Evolutionary conservation across 2,888 invertebrate genomes (phyloP).

Genomic region (Galerucella nymphaeae): DNA sequence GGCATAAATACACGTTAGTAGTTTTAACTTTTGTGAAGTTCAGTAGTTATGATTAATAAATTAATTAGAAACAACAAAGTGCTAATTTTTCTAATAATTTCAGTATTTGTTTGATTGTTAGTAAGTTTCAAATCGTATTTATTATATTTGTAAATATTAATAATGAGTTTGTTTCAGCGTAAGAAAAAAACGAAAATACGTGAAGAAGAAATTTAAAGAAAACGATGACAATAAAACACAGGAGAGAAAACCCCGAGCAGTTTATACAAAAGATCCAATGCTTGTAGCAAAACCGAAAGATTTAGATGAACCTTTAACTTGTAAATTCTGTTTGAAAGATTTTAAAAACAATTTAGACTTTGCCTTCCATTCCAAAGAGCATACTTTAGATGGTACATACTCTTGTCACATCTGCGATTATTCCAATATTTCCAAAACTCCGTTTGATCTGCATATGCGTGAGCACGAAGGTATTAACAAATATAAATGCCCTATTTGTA

Average conservation of each 20-base stretch:
- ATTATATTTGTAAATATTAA: conserved; percentile 13
- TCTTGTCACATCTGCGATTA: conserved; percentile 59
- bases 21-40: too few species aligned
- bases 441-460: conserved; percentile 56
- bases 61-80: neutral
- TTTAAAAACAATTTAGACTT: conserved; percentile 63
- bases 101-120: conserved; percentile 10
- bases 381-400: conserved; percentile 55
- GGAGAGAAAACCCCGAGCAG: conserved; percentile 20
- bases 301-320: conserved; percentile 64
- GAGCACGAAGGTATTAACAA: conserved; percentile 51
- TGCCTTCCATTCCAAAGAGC: conserved; percentile 58
- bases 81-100: neutral
- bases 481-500: conserved; percentile 54
- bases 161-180: conserved; percentile 26
- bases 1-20: too few species aligned
- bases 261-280: conserved; percentile 31
- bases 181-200: conserved; percentile 32
- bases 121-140: conserved; percentile 16
- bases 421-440: conserved; percentile 49
- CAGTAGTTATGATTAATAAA: neutral
- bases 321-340: conserved; percentile 67
- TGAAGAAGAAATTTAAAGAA: conserved; percentile 22
- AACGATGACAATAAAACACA: conserved; percentile 54
- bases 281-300: conserved; percentile 46